Evolutionary conservation across 2,797 vertebrate genomes (phyloP), one percentile per base, ranked within the genome.

Genomic region (Cryptoprocta ferox): DNA sequence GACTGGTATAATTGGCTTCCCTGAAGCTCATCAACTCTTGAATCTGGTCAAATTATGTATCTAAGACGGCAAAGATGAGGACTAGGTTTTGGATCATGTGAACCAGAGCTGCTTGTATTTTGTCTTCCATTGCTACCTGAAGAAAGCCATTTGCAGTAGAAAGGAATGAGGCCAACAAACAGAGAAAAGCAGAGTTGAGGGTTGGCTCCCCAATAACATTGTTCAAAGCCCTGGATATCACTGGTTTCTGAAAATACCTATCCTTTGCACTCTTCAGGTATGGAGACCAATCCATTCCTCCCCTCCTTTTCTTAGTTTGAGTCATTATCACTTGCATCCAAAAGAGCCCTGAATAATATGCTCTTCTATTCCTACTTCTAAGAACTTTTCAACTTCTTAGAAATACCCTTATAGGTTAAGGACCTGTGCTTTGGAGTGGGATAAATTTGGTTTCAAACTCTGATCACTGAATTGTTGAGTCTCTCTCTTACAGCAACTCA

Each of bases 361-460:
- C 24, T 35, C 3, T 19, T 61, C 37, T 80, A 87, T 80, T 85
- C 63, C 2, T 63, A 70, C 42, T 56, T 94, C 81, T 66, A 92
- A 70, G 39, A 87, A 78, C 24, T 78, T 96, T 95, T 68, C 8
- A 63, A 50, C 61, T 85, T 80, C 76, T 68, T 91, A 91, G 85
- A 88, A 96, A 84, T 39, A 66, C 30, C 3, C 26, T 19, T 73
- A 10, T 71, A 83, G 42, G 56, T 78, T 91, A 86, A 93, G 50
- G 30, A 83, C 59, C 42, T 89, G 65, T 79, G 84, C 59, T 93
- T 94, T 91, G 83, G 59, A 89, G 18, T 90, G 95, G 97, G 87
- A 84, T 71, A 71, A 93, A 84, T 93, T 71, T 97, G 79, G 37
- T 92, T 95, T 88, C 81, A 88, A 87, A 93, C 84, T 79, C 89